Percentiles rank a stretch among this genome's conserved stretches.
These are phyloP conservation scores for Drosophila borealis DNA, from an alignment of 2,888 invertebrate species.

Conservation along the genomic window DNA sequence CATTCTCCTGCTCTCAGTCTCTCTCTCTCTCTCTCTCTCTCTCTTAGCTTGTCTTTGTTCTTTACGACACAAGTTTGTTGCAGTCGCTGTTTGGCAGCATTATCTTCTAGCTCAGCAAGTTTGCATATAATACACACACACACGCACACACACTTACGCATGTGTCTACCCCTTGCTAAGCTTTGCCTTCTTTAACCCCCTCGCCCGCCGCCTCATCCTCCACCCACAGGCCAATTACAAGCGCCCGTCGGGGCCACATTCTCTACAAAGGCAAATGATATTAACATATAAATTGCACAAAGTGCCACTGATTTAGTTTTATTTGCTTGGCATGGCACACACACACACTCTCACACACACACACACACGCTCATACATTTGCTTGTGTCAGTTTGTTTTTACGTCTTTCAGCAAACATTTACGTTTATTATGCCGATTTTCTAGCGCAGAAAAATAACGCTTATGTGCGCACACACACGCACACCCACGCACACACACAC, in stretches of 20 bases:
- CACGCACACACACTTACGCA: slow-evolving; percentile 2
- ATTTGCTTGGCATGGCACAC: slow-evolving; percentile 45
- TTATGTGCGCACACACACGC: slow-evolving; percentile 55
- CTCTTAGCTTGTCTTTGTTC: slow-evolving; percentile 40
- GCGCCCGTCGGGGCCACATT: slow-evolving; percentile 47
- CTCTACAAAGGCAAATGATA: slow-evolving; percentile 76
- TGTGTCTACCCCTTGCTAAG: slow-evolving; percentile 5
- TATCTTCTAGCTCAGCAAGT: slow-evolving; percentile 71
- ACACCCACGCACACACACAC: slow-evolving; percentile 10
- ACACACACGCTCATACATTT: slow-evolving; percentile 7
- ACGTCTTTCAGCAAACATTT: slow-evolving; percentile 73
- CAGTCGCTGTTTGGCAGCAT: slow-evolving; percentile 40
- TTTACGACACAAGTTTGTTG: slow-evolving; percentile 55
- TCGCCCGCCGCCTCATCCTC: neutral
- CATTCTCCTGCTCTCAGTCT: slow-evolving; percentile 11
- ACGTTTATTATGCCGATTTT: slow-evolving; percentile 81
- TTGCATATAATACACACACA: slow-evolving; percentile 27
- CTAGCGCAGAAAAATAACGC: slow-evolving; percentile 82
- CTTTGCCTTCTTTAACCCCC: slow-evolving; percentile 7
- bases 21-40: slow-evolving; percentile 2
- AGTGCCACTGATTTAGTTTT: slow-evolving; percentile 76
- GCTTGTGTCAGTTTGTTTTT: slow-evolving; percentile 67
- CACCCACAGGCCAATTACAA: slow-evolving; percentile 59
- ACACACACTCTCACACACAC: slow-evolving; percentile 6
- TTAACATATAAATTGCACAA: slow-evolving; percentile 81